These are phyloP conservation scores for Euleptes europaea DNA, from an alignment of 2,113 vertebrate species.

Conservation along the genomic window DNA sequence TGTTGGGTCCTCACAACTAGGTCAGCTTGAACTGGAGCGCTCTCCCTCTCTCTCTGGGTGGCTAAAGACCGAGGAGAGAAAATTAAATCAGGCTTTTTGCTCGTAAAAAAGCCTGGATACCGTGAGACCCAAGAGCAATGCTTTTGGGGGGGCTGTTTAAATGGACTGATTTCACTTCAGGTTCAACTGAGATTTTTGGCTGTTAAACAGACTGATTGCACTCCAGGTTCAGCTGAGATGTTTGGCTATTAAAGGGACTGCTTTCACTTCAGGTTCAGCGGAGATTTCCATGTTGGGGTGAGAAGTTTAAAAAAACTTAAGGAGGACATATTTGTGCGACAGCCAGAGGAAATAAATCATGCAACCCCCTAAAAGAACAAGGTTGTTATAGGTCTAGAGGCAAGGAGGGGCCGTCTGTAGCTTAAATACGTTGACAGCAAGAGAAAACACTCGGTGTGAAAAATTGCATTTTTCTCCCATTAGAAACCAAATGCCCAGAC, in stretches of 20 bases:
- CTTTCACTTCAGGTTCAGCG: constrained; percentile 20
- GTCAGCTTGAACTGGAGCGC: constrained; percentile 49
- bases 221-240: too few relatives aligned
- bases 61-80: constrained; percentile 54
- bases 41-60: neutral
- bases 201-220: too few relatives aligned
- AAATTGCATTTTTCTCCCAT: neutral
- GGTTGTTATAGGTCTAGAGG: too few relatives aligned
- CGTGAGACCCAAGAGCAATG: neutral
- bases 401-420: neutral
- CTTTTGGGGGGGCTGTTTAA: constrained; percentile 21
- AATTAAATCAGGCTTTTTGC: constrained; percentile 40
- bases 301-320: neutral
- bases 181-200: too few relatives aligned
- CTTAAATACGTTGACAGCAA: neutral
- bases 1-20: constrained; percentile 62
- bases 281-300: constrained; percentile 25
- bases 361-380: neutral
- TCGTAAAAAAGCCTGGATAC: neutral
- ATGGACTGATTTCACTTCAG: constrained; percentile 23
- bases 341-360: neutral
- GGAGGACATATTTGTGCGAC: constrained; percentile 25
- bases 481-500: neutral
- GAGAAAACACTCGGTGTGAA: neutral
- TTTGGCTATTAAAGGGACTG: too few relatives aligned